Base-by-base conservation (phyloP, 1,140 invertebrate species). In the Cataglyphis hispanica region DNA sequence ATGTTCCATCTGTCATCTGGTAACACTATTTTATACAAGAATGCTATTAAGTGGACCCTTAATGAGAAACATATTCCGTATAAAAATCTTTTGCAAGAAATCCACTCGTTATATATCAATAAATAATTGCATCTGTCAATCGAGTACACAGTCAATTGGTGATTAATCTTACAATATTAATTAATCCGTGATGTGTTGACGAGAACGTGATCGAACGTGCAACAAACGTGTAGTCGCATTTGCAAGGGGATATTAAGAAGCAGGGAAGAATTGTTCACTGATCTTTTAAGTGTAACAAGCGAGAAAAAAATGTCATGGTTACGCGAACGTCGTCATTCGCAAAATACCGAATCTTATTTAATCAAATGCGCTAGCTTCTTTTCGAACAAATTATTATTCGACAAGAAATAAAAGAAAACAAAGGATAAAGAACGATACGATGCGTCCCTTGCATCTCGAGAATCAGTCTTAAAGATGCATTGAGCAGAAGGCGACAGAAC, bases 241-340 rank as follows among this genome's bases (percentile, higher is more conserved):
- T n/a, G 78, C 40, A 4, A 81, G 0, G 53, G 22, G 8, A 60
- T 43, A 61, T 60, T 37, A 72, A 58, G 13, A 70, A 34, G 13
- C 19, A 43, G 11, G n/a, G 13, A 60, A 58, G 8, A 60, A 34
- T 74, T 61, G 69, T 16, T 72, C 25, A 56, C 6, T 31, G 19
- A 83, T 16, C 34, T 46, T 60, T 83, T 61, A 72, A n/a, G 11
- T 22, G 25, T 72, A 60, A 31, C 53, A 16, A 80, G 66, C 8
- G 40, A 46, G 8, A 86, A 67, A 67, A 70, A 88, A 88, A 89
- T 89, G 88, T 89, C 88, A 89, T 89, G 88, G 88, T 75, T 77
- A 83, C 70, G 60, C 46, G 56, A 89, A 89, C 72, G 34, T 67
- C 50, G 58, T n/a, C 53, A 72, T 53, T 80, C 11, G 22, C 40